Base-by-base conservation (phyloP, 2,888 invertebrate species). In the Dyspetes luteomarginatus region DNA sequence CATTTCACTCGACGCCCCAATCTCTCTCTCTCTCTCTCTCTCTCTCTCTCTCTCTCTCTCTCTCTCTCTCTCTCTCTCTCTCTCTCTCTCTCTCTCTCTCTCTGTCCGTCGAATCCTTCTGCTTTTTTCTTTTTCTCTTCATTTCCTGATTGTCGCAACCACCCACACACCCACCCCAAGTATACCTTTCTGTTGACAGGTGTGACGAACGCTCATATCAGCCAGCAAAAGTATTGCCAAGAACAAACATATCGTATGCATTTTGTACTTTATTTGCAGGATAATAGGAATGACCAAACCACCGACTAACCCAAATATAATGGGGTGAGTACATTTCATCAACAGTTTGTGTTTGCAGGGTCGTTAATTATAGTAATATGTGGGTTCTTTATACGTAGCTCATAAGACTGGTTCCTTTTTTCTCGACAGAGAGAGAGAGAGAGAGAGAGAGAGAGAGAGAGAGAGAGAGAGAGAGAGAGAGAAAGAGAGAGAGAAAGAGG, bases 61-160 rank as follows among this genome's bases (percentile, higher is more conserved):
- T n/a, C n/a, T 55, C 43, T 26, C 69, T 64, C 78, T 78, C 72
- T 73, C 65, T 72, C 80, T 75, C 73, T 68, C 19, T 26, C 48
- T 64, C 41, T 74, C 68, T 48, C 56, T 82, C 30, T n/a, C 30
- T 65, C 7, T 36, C 36, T 36, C 36, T 36, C 5, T 30, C 3
- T 36, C 5, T 36, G 7, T 36, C 12, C 48, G 45, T 60, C 30
- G 28, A 50, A 58, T 22, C 26, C 4, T 68, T 56, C 43, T 58
- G 22, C 36, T 45, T 60, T 71, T 28, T 26, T 19, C n/a, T 64
- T 55, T 52, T 62, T 43, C 9, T 24, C n/a, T n/a, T n/a, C 28
- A 50, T 45, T 73, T 60, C 64, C 52, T 22, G 52, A 67, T 64
- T 72, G 24, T 17, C 9, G 17, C 52, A 62, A 62, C 62, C 52